phyloP scores from a whole-genome alignment of 2,888 invertebrate species.

The Drosophila anomelani region DNA sequence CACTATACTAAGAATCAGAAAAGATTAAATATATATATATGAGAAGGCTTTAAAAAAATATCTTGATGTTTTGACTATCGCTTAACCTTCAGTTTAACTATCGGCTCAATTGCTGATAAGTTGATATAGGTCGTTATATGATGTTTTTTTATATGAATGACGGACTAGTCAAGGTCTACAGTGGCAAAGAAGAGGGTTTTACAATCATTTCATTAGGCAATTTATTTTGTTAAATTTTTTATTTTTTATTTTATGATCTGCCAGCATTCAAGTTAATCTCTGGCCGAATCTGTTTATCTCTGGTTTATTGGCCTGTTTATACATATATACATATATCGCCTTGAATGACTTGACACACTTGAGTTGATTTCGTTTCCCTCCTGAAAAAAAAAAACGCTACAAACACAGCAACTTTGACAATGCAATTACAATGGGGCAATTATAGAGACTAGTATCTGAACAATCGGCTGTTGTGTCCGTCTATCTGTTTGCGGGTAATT shows the following conservation, averaged over 20 bases:
- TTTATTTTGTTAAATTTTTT: constrained; percentile 19
- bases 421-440: constrained; percentile 66
- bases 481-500: constrained; percentile 54
- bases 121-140: constrained; percentile 44
- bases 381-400: not conserved
- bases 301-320: not conserved
- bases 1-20: too few species aligned
- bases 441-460: constrained; percentile 56
- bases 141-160: constrained; percentile 16
- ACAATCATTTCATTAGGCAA: constrained; percentile 20
- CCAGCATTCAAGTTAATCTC: constrained; percentile 39
- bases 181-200: constrained; percentile 20
- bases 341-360: constrained; percentile 58
- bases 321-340: constrained; percentile 29
- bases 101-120: constrained; percentile 33
- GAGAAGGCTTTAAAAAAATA: not conserved
- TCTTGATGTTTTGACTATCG: constrained; percentile 1
- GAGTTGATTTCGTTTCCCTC: constrained; percentile 19
- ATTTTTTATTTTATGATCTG: constrained; percentile 34
- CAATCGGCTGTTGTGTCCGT: constrained; percentile 41
- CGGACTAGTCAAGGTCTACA: constrained; percentile 20
- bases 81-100: constrained; percentile 23
- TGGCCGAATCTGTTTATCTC: constrained; percentile 24
- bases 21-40: not conserved
- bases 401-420: constrained; percentile 37